Evolutionary conservation across 64 coral and sea anemone species (phyloP).

Genomic region (Pocillopora verrucosa): DNA sequence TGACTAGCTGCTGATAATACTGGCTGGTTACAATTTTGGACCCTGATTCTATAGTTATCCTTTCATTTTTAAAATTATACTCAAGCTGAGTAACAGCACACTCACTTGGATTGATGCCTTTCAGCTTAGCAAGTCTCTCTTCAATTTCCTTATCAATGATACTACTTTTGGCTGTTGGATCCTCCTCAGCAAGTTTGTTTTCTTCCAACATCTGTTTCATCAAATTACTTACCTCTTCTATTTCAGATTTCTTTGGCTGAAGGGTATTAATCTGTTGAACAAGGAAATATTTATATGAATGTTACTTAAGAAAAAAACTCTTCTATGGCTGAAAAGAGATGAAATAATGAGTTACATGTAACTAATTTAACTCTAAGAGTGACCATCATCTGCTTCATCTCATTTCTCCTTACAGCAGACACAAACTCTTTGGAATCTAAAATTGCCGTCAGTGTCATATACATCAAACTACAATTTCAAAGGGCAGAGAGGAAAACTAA

Average conservation of each 20-base stretch:
- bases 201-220: slow-evolving; percentile 72
- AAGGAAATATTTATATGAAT: background rate
- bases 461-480: too few species aligned
- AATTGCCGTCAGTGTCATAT: too few species aligned
- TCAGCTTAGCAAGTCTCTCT: slow-evolving; percentile 75
- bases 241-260: slow-evolving; percentile 64
- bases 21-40: too few species aligned
- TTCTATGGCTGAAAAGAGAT: background rate
- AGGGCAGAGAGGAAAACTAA: too few species aligned
- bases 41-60: too few species aligned
- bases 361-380: too few species aligned
- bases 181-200: slow-evolving; percentile 42
- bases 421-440: background rate
- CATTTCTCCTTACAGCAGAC: background rate
- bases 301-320: background rate
- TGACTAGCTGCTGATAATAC: too few species aligned
- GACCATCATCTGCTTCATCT: too few species aligned
- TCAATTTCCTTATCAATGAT: slow-evolving; percentile 69
- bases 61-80: too few species aligned
- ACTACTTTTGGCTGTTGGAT: background rate
- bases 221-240: slow-evolving; percentile 66
- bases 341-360: background rate
- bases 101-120: slow-evolving; percentile 80
- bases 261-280: slow-evolving; percentile 55
- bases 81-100: too few species aligned